These are phyloP conservation scores for Eubasilissa splendida DNA, from an alignment of 2,888 invertebrate genomes.

Conservation along the genomic window DNA sequence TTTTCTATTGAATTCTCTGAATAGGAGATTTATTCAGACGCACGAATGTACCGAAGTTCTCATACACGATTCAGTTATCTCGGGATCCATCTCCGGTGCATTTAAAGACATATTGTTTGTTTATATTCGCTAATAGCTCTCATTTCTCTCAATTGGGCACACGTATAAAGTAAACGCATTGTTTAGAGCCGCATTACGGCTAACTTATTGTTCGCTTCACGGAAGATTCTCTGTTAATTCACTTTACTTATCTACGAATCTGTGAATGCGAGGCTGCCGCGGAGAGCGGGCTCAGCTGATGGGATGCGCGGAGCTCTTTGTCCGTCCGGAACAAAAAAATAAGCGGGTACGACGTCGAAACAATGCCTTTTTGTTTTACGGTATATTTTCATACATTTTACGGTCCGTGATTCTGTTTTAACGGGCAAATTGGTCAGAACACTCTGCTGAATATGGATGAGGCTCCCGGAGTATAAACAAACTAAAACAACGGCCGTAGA, in stretches of 20 bases:
- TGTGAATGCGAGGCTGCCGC: constrained; percentile 33
- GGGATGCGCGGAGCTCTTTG: constrained; percentile 49
- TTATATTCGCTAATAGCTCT: constrained; percentile 38
- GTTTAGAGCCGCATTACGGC: constrained; percentile 43
- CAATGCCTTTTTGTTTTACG: constrained; percentile 59
- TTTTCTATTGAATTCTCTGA: constrained; percentile 37
- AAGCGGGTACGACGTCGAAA: constrained; percentile 56
- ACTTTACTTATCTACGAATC: constrained; percentile 51
- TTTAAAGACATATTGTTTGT: constrained; percentile 39
- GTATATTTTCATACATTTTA: constrained; percentile 59
- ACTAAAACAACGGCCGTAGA: constrained; percentile 51
- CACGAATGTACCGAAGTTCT: constrained; percentile 27
- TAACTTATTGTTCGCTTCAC: constrained; percentile 48
- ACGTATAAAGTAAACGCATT: constrained; percentile 32
- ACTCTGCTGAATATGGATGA: constrained; percentile 59
- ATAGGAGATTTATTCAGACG: constrained; percentile 27
- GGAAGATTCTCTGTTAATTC: constrained; percentile 51
- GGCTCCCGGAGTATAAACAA: constrained; percentile 58
- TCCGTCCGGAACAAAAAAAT: constrained; percentile 57
- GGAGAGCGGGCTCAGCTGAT: no score
- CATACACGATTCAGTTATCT: constrained; percentile 40
- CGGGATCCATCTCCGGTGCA: constrained; percentile 27
- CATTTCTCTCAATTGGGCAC: constrained; percentile 36
- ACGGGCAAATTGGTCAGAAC: constrained; percentile 59
- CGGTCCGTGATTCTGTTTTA: constrained; percentile 59